Conservation (phyloP, 2,113 vertebrate genomes). For the Aythya baeri region DNA sequence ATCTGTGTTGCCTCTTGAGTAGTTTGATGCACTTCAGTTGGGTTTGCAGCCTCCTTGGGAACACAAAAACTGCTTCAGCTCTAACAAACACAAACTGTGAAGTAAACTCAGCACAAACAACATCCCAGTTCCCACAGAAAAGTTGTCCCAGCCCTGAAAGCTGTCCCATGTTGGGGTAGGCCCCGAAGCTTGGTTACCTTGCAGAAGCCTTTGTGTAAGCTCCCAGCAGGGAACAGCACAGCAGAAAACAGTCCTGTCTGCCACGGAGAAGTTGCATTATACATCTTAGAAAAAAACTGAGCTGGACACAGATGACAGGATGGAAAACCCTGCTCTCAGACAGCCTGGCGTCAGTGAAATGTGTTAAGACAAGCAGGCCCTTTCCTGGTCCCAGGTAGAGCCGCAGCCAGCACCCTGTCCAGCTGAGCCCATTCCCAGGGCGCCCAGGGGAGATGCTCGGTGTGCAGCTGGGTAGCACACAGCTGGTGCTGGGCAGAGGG, state of each 20-base stretch:
- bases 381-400: not conserved
- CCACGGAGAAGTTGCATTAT: not conserved
- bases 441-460: not conserved
- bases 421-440: not conserved
- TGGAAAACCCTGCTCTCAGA: not conserved
- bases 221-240: not conserved
- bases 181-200: not conserved
- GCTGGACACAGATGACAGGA: not conserved
- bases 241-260: not conserved
- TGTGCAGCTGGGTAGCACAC: accelerated
- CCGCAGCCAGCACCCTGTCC: not conserved
- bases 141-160: not conserved
- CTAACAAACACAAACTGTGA: not conserved
- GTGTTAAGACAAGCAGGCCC: not conserved
- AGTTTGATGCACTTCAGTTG: not conserved
- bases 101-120: not conserved
- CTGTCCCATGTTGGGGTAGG: not conserved
- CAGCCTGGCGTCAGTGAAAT: not conserved
- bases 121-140: not conserved
- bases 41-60: not conserved
- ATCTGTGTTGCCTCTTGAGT: not conserved
- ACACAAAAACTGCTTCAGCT: not conserved
- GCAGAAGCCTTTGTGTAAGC: not conserved
- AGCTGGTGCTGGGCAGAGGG: accelerated
- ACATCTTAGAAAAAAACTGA: not conserved